These are phyloP conservation scores for Pissodes strobi DNA, from an alignment of 1,140 invertebrate genomes.

Conservation along the genomic window DNA sequence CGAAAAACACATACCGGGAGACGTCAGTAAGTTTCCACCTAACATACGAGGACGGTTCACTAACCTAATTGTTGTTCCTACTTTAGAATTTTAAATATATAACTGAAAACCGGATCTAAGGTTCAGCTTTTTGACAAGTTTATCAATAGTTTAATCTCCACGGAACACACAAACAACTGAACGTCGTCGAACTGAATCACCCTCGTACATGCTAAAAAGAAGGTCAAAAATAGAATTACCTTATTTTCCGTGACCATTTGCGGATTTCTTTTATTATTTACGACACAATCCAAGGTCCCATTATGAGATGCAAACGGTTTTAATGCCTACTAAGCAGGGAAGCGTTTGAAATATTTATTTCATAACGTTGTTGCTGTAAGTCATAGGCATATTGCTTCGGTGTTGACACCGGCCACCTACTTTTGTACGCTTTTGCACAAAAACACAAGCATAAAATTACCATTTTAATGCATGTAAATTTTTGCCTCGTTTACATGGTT, in stretches of 20 bases:
- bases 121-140: too few species aligned
- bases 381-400: slow-evolving; percentile 1
- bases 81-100: too few species aligned
- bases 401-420: neutral
- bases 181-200: neutral
- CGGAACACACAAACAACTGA: too few species aligned
- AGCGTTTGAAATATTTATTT: neutral
- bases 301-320: slow-evolving; percentile 9
- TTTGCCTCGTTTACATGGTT: too few species aligned
- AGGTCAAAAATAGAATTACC: neutral
- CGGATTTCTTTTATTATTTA: slow-evolving; percentile 8
- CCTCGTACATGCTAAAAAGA: neutral
- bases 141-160: too few species aligned
- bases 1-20: too few species aligned
- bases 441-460: neutral
- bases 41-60: too few species aligned
- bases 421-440: neutral
- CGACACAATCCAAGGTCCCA: slow-evolving; percentile 5
- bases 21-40: too few species aligned
- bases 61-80: too few species aligned
- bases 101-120: too few species aligned
- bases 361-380: neutral
- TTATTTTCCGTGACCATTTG: neutral
- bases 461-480: too few species aligned
- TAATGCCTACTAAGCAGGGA: neutral